Evolutionary conservation across 2,888 invertebrate genomes (phyloP), one percentile per base, ranked within the genome.

Genomic region (Allophyes oxyacanthae): DNA sequence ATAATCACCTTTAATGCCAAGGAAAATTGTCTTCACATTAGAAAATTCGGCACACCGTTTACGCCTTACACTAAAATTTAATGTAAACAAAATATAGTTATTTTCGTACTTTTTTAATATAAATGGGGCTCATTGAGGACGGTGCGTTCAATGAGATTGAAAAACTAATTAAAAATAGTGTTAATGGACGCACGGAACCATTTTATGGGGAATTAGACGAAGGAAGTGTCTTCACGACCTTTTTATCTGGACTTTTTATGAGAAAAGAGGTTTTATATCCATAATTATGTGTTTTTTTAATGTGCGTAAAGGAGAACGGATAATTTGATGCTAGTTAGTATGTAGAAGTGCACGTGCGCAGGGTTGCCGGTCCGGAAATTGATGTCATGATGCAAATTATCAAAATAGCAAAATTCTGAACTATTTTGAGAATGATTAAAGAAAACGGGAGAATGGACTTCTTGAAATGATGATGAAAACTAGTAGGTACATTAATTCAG

Each of bases 121-220:
- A 89, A 87, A 90, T 76, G 74, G n/a, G 82, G 81, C 86, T 88
- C 93, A 94, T 91, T 94, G 92, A 92, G 91, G 90, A 92, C 91
- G 88, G 71, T 64, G 82, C 78, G 88, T 90, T 92, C 90, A 94
- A 90, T 92, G 92, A 89, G 88, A 83, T 85, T 82, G 78, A 83
- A 78, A 85, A 67, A 66, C 48, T 56, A 64, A 71, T 57, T 87
- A 88, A 91, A 90, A 92, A 92, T 89, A 91, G 91, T 92, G 91
- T 92, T 92, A 89, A 92, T 87, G 87, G 82, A 53, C 64, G 73
- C 68, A 84, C 82, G 87, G 90, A 84, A 84, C 84, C 82, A 85
- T 91, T 93, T 92, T 90, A 92, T 87, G 87, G 82, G 84, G 64
- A 68, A 83, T 88, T 86, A 85, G 80, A 68, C 78, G 75, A 78